phyloP scores from a whole-genome alignment of 2,797 vertebrate species.

The Kryptolebias ocellatus region DNA sequence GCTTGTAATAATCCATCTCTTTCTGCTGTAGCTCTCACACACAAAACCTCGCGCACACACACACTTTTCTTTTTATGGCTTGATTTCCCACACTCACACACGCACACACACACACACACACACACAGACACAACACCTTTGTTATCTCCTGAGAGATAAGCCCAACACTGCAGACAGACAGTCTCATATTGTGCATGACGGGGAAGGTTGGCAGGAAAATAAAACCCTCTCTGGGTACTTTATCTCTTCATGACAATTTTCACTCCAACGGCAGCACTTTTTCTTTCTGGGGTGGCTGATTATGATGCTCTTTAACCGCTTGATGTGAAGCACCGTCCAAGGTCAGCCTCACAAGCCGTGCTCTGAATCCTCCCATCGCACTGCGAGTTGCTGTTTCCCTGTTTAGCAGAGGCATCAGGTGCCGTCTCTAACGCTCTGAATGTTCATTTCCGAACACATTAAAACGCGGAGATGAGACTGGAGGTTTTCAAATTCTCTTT shows the following conservation, averaged over 20 bases:
- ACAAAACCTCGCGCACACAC: not conserved
- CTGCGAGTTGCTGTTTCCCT: not conserved
- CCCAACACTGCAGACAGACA: constrained; percentile 15
- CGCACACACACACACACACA: constrained; percentile 10
- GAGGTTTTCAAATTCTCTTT: no score
- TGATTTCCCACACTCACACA: constrained; percentile 1
- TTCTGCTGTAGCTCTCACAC: not conserved
- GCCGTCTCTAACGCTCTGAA: not conserved
- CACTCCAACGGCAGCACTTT: not conserved
- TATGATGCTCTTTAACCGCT: constrained; percentile 12
- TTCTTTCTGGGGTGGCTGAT: not conserved
- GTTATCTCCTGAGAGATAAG: constrained; percentile 26
- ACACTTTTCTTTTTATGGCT: not conserved
- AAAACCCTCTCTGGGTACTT: constrained; percentile 2
- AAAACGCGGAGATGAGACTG: no score
- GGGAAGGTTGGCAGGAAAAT: not conserved
- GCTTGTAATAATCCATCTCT: constrained; percentile 14
- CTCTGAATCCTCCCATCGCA: not conserved
- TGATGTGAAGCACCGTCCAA: constrained; percentile 22
- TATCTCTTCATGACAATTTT: constrained; percentile 19
- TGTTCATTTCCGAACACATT: not conserved
- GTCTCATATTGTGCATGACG: constrained; percentile 22
- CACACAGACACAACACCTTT: constrained; percentile 18
- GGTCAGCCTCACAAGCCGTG: constrained; percentile 7
- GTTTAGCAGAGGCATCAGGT: not conserved